A percentile compares a stretch with the other conserved stretches of the same genome.
These are phyloP conservation scores for Lumbricus terrestris DNA, from an alignment of 2,888 invertebrate species.

Conservation along the genomic window DNA sequence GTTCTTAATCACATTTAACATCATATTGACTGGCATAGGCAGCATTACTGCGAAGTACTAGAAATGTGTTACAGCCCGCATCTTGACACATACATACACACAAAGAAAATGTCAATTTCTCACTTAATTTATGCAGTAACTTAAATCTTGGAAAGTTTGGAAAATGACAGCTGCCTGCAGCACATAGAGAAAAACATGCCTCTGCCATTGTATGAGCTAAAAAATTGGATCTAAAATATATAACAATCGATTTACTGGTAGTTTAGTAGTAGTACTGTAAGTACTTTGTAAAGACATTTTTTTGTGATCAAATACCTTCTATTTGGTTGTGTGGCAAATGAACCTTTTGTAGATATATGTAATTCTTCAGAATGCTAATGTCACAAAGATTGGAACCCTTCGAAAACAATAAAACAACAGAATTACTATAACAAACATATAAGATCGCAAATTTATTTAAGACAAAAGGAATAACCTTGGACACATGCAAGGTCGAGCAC, in stretches of 20 bases:
- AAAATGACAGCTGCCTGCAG: too few species aligned
- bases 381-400: neutral
- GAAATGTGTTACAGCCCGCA: too few species aligned
- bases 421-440: neutral
- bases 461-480: too few species aligned
- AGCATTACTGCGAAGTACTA: too few species aligned
- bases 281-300: neutral
- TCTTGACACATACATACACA: too few species aligned
- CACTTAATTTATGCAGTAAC: too few species aligned
- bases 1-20: too few species aligned
- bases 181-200: neutral
- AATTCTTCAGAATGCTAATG: conserved; percentile 13
- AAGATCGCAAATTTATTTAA: neutral
- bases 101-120: too few species aligned
- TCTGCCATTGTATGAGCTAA: neutral
- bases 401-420: neutral
- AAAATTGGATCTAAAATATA: neutral
- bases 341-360: conserved; percentile 7
- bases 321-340: conserved; percentile 7
- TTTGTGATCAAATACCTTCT: neutral
- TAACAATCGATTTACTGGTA: neutral
- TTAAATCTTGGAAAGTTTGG: too few species aligned
- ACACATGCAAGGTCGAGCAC: too few species aligned
- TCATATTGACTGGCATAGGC: too few species aligned
- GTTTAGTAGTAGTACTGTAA: neutral